Evolutionary conservation across 2,888 invertebrate genomes (phyloP).

Genomic region (Melinaea menophilus): DNA sequence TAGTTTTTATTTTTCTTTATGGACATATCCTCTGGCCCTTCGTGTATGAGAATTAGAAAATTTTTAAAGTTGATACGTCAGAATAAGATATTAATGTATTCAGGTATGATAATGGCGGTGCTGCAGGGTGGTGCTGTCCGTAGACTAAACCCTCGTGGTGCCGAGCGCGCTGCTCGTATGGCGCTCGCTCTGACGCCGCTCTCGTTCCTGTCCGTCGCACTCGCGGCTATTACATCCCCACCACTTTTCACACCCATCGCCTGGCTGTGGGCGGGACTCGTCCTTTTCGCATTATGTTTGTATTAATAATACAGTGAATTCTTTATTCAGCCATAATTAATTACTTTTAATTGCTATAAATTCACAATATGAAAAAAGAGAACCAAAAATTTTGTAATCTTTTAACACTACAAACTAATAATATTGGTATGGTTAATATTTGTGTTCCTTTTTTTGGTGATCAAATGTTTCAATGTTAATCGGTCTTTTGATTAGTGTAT

Average conservation of each 20-base stretch:
- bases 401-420: no score
- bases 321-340: neutral
- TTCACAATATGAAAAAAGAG: no score
- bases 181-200: conserved; percentile 92
- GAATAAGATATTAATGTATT: neutral
- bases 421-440: no score
- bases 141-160: conserved; percentile 83
- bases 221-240: conserved; percentile 75
- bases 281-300: conserved; percentile 94
- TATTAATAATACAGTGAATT: conserved; percentile 36
- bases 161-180: conserved; percentile 82
- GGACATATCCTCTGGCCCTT: no score
- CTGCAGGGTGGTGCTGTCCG: conserved; percentile 94
- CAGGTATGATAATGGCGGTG: conserved; percentile 90
- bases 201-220: conserved; percentile 90
- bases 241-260: conserved; percentile 56
- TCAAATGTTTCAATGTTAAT: no score
- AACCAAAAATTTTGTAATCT: no score
- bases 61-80: no score
- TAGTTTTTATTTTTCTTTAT: no score
- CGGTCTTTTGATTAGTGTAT: no score
- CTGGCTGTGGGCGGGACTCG: conserved; percentile 88
- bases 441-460: no score
- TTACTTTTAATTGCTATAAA: no score
- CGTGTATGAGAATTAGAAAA: no score